Base-by-base conservation (phyloP, 2,888 invertebrate species). In the Ennomos fuscantarius region DNA sequence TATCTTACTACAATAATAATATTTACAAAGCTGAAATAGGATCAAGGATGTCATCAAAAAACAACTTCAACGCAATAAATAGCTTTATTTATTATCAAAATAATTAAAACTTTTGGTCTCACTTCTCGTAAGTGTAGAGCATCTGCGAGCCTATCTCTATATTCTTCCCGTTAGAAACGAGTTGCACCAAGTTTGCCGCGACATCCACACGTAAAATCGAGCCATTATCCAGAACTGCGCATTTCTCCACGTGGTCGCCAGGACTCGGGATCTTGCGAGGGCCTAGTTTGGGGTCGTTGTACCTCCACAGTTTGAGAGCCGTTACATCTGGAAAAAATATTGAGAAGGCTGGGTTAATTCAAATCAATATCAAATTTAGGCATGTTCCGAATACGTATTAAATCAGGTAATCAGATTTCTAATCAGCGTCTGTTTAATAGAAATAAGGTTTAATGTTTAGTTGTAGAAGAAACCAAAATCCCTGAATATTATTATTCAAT, bases 231-330 rank as follows among this genome's bases (percentile, higher is more conserved):
- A 96, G 82, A 41, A 82, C 67, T 1, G 92, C 80, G 82, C 95
- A 96, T 59, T 94, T 95, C 36, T 91, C 89, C 55, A 94, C 92
- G 53, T 94, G 94, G 66, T 96, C 93, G 35, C 95, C 94, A 55
- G 94, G 93, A 24, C 86, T 83, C 0, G 98, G 98, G 51, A 98
- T 94, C 72, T 92, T 94, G 42, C 97, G 93, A 6, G 96, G 95
- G 0, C 97, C 98, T 31, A 96, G 65, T 1, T 93, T 68, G 0
- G 96, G 95, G 84, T 98, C 97, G 55, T 94, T 91, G 85, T 95
- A 97, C 15, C 96, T 94, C 94, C 96, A 96, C 9, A 99, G 78
- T 70, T 94, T 93, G 9, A 98, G 83, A 11, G 87, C 84, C 49
- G 86, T 90, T 2, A 91, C 67, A 82, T 95, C 96, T 96, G 84